Evolutionary conservation across 2,888 invertebrate species (phyloP).

Genomic region (Rotaria macrura): DNA sequence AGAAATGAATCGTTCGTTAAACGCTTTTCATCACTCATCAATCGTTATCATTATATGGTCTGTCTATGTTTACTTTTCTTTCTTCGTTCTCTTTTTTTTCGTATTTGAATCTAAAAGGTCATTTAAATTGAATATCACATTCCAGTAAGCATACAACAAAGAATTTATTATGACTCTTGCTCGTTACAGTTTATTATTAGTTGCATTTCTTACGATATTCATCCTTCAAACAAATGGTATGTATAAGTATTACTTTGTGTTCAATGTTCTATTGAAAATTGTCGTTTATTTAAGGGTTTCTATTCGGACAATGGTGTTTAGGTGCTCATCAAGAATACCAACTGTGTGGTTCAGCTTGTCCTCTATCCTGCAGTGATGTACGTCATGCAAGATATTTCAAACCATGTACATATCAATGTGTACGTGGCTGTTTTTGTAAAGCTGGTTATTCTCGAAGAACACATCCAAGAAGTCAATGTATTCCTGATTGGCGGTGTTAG

Average conservation of each 20-base stretch:
- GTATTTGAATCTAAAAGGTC: neutral
- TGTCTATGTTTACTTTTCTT: neutral
- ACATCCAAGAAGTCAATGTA: neutral
- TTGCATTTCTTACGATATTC: neutral
- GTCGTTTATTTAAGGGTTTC: neutral
- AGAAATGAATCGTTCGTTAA: neutral
- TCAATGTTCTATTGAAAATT: neutral
- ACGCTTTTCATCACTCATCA: neutral
- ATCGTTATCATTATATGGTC: neutral
- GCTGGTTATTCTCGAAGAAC: neutral
- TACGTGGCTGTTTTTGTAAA: neutral
- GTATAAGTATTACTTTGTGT: neutral
- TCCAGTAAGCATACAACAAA: neutral
- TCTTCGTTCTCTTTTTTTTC: neutral
- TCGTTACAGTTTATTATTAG: neutral
- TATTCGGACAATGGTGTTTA: neutral
- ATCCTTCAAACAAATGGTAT: neutral
- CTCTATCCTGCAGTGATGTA: neutral
- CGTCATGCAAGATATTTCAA: neutral
- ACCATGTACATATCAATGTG: neutral
- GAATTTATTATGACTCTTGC: neutral
- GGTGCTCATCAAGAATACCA: neutral
- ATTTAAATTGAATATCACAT: neutral
- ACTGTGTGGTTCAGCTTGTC: neutral
- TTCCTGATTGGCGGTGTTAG: neutral